Base-by-base conservation (phyloP, 2,797 vertebrate species). In the Rallus crepitans region DNA sequence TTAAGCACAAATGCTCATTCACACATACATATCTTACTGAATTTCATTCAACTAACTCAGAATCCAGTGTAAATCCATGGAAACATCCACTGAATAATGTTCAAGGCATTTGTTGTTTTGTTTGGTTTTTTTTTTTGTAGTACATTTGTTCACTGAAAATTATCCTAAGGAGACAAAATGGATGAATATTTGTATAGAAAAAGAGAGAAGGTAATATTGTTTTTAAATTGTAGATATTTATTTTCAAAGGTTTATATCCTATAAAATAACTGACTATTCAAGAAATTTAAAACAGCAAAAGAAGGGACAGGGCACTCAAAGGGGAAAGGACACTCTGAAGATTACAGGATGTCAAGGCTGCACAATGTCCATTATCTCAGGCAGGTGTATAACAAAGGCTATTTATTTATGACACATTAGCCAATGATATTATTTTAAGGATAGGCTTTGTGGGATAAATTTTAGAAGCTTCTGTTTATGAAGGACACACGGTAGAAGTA, bases 121-220 rank as follows among this genome's bases (percentile, higher is more conserved):
- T 15, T 42, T 42, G 16, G n/a, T 42, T 16, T 42, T 42, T 3
- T 60, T 80, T 59, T 56, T 65, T 12, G 10, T 6, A 50, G 11
- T 12, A 57, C 1, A 12, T 8, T 63, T 71, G 65, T 65, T 20
- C 11, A 12, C 2, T 52, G 18, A 59, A 82, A 92, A 85, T 48
- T 59, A 65, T 42, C 28, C 28, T 37, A 27, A 20, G 27, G 45
- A 39, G 28, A 42, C 9, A 42, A 61, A 69, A 75, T 6, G 6
- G 1, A 50, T 9, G 6, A 86, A 8, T 42, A 21, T 35, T 70
- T 59, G 3, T 47, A 47, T 18, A 63, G 6, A 42, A 55, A 75
- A 76, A 5, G 5, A 42, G 1, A 35, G 8, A 72, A 76, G 64
- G 2, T 2, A 52, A 24, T 35, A 27, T 13, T 37, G 0, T 2